These are phyloP conservation scores for Ahaetulla prasina DNA, from an alignment of 2,113 vertebrate genomes.

Conservation along the genomic window DNA sequence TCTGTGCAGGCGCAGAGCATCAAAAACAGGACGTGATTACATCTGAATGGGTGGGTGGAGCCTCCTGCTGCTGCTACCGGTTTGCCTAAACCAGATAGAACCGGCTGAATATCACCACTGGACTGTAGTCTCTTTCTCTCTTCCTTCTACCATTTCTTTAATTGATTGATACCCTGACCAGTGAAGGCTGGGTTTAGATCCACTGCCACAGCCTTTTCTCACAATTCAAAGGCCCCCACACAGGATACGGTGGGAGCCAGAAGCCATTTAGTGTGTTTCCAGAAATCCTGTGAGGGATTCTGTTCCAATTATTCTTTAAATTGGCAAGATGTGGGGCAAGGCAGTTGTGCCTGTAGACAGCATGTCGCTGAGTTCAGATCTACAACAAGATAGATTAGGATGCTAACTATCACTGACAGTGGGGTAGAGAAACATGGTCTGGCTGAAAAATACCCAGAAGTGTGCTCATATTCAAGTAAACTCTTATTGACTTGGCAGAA, in stretches of 20 bases:
- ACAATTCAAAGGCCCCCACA: not conserved
- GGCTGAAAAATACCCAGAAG: conserved; percentile 42
- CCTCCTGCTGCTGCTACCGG: no score
- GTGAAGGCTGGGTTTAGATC: not conserved
- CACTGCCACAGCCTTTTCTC: not conserved
- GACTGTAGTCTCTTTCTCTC: not conserved
- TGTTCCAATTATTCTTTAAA: not conserved
- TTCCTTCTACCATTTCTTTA: not conserved
- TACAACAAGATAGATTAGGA: not conserved
- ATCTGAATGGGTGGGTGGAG: no score
- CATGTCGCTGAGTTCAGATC: not conserved
- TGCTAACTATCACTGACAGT: conserved; percentile 14
- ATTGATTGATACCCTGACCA: not conserved
- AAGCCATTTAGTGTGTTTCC: not conserved
- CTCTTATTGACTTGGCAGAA: conserved; percentile 72
- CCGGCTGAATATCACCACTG: no score
- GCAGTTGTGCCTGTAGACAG: not conserved
- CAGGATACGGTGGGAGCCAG: not conserved
- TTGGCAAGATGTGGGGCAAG: not conserved
- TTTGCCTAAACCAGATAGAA: no score
- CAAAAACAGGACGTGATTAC: no score
- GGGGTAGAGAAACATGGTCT: conserved; percentile 38
- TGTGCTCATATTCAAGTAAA: conserved; percentile 31
- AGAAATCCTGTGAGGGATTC: not conserved
- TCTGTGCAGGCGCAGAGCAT: no score